These are phyloP conservation scores for Rhadinocentrus ornatus DNA, from an alignment of 2,797 vertebrate species.

Conservation along the genomic window DNA sequence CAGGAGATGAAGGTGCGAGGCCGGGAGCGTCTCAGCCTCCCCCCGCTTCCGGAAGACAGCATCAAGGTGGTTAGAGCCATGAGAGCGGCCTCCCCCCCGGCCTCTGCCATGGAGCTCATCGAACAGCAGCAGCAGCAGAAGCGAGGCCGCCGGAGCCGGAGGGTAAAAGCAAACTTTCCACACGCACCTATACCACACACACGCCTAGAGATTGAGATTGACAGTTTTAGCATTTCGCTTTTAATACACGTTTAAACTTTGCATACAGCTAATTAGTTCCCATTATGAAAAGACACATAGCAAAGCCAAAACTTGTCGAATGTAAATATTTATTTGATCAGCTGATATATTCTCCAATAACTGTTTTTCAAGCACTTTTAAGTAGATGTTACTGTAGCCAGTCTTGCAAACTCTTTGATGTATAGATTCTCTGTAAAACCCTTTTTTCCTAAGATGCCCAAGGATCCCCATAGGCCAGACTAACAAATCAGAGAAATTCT, in stretches of 20 bases:
- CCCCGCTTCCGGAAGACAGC: slow-evolving; percentile 92
- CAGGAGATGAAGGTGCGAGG: slow-evolving; percentile 89
- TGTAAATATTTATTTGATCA: neutral
- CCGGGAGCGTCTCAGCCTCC: slow-evolving; percentile 85
- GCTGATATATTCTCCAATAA: neutral
- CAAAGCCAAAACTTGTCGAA: neutral
- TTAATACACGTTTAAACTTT: too few relatives aligned
- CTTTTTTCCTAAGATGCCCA: too few relatives aligned
- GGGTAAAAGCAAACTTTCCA: slow-evolving; percentile 78
- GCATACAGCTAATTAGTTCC: neutral
- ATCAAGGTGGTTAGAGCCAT: slow-evolving; percentile 93
- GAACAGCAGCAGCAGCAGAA: slow-evolving; percentile 94
- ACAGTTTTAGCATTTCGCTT: neutral
- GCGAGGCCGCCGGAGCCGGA: slow-evolving; percentile 89
- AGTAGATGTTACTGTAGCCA: too few relatives aligned
- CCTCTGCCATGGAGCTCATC: slow-evolving; percentile 90
- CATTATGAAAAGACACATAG: neutral
- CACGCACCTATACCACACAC: neutral
- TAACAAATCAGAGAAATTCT: neutral
- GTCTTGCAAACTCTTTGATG: neutral
- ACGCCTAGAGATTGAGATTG: neutral
- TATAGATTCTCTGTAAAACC: neutral
- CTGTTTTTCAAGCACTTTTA: too few relatives aligned
- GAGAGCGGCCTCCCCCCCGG: slow-evolving; percentile 91
- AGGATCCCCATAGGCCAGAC: too few relatives aligned